Evolutionary conservation across 1,140 invertebrate genomes (phyloP).

Genomic region (Ips typographus): DNA sequence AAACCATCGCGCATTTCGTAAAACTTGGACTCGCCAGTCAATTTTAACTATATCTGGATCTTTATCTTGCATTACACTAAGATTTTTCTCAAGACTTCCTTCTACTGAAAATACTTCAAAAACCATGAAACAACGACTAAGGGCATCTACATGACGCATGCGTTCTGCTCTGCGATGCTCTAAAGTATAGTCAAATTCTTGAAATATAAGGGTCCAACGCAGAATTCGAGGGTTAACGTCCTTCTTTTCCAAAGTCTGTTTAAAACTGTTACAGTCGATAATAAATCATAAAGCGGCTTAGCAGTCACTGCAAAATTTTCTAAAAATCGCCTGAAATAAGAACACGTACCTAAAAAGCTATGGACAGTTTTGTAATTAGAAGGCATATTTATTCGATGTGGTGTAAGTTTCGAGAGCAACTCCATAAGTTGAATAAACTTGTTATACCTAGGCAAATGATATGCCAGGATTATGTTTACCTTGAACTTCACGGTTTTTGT

Average conservation of each 20-base stretch:
- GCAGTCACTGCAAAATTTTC: conserved; percentile 33
- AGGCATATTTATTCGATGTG: too few species aligned
- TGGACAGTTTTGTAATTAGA: background rate
- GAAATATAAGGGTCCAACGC: conserved; percentile 3
- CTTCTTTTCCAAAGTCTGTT: conserved; percentile 6
- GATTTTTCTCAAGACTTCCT: conserved; percentile 2
- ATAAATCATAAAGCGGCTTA: conserved; percentile 31
- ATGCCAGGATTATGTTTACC: too few species aligned
- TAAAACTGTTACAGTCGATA: conserved; percentile 21
- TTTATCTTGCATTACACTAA: background rate
- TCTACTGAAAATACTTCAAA: background rate
- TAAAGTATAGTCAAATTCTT: too few species aligned
- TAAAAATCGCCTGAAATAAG: conserved; percentile 8
- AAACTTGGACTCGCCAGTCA: background rate
- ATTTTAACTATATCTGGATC: conserved; percentile 4
- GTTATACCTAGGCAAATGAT: too few species aligned
- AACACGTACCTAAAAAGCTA: conserved; percentile 1
- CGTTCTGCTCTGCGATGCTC: conserved; percentile 2
- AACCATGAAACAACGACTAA: background rate
- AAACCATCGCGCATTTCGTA: conserved; percentile 11
- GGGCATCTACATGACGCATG: conserved; percentile 10
- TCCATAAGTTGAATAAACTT: too few species aligned
- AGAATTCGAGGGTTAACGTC: conserved; percentile 9
- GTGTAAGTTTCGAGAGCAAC: too few species aligned
- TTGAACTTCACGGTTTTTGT: too few species aligned